Evolutionary conservation across 1,140 invertebrate genomes (phyloP), one percentile per base, ranked within the genome.

Genomic region (Neodiprion fabricii): DNA sequence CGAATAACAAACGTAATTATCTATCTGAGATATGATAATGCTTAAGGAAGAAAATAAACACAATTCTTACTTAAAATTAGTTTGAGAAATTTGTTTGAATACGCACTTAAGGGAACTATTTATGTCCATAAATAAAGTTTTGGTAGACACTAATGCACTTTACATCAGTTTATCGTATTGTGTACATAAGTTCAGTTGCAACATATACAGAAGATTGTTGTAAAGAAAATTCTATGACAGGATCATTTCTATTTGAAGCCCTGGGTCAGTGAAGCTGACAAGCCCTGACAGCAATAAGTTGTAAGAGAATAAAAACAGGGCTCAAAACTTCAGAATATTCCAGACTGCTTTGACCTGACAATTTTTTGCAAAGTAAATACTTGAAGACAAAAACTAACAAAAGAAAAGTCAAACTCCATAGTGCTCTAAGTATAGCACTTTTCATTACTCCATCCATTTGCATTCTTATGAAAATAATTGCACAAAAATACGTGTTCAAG

Each of bases 381-480:
- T 99, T 97, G 84, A 98, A 98, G 49, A 97, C 92, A 90, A 97
- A 97, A 72, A 96, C 91, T 69, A 97, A 88, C 12, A 95, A 91
- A 48, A 98, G 87, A 80, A 96, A 94, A 76, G 94, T 93, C 68
- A 94, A 91, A 85, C 96, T 97, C 94, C 96, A 98, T 53, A 94
- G 90, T 10, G 95, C 93, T 79, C 97, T 91, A 10, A 95, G 85
- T 48, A 96, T 95, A 68, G 92, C 91, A 9, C 85, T 88, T 86
- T 95, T 95, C 70, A 95, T 91, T 80, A 93, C 91, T 71, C 92
- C 93, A 80, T 96, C 94, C 79, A 96, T 89, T 80, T 95, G 94
- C 94, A 97, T 97, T 79, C 97, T 91, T 80, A 99, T 96, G 82
- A 97, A 96, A 67, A 98, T 94, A 80, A 98, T 98, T 14, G 95